Evolutionary conservation across 2,888 invertebrate genomes (phyloP).

Genomic region (Chymomyza caudatula): DNA sequence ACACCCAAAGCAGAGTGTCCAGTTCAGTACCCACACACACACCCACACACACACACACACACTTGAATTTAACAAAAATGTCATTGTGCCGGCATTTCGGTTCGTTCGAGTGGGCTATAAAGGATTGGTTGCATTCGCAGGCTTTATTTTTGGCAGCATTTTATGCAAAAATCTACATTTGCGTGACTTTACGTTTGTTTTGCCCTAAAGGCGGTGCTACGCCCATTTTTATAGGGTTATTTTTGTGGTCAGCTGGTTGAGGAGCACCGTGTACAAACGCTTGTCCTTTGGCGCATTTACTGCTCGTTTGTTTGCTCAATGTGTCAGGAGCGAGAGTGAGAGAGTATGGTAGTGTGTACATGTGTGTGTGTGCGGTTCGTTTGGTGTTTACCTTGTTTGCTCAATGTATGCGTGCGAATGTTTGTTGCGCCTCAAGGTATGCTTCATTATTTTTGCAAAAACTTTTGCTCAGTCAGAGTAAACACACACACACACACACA

Average conservation of each 20-base stretch:
- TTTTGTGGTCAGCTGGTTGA: conserved; percentile 50
- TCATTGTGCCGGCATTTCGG: conserved; percentile 11
- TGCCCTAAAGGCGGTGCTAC: conserved; percentile 21
- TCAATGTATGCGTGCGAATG: conserved; percentile 51
- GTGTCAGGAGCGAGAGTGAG: conserved; percentile 8
- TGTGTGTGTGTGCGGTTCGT: conserved; percentile 36
- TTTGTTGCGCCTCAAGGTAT: conserved; percentile 52
- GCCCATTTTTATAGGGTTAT: conserved; percentile 13
- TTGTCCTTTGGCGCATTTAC: conserved; percentile 1
- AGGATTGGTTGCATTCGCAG: not conserved
- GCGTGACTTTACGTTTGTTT: conserved; percentile 47
- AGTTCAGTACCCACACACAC: not conserved
- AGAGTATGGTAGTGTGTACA: too few species aligned
- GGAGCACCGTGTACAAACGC: not conserved
- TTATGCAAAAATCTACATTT: conserved; percentile 49
- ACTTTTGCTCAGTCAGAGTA: conserved; percentile 56
- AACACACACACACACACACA: not conserved
- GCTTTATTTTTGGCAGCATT: conserved; percentile 31
- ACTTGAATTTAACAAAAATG: conserved; percentile 56
- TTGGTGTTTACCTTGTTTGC: conserved; percentile 59
- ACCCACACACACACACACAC: not conserved
- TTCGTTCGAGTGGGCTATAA: not conserved
- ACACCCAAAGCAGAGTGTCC: not conserved
- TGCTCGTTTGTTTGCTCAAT: conserved; percentile 23
- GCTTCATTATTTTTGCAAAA: conserved; percentile 70